Percentiles rank a stretch among this genome's conserved stretches.
Evolutionary conservation across 2,113 vertebrate species (phyloP).

Genomic region (Danionella cerebrum): DNA sequence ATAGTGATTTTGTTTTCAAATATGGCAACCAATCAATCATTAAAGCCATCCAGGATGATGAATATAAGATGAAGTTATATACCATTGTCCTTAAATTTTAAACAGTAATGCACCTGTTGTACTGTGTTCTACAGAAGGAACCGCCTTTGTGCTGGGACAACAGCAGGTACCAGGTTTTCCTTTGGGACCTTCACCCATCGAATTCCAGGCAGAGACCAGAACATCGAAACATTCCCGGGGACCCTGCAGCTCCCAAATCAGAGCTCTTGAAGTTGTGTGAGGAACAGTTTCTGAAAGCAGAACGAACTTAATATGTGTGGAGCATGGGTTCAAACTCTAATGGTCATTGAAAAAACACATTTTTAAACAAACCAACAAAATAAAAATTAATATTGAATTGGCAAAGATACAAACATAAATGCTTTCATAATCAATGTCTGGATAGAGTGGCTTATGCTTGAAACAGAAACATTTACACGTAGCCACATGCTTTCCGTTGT

Average conservation of each 20-base stretch:
- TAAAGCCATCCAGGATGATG: no score
- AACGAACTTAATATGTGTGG: no score
- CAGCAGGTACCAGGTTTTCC: slow-evolving; percentile 33
- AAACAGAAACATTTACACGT: slow-evolving; percentile 32
- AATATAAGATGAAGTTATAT: no score
- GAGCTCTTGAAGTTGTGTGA: neutral
- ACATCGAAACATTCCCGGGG: neutral
- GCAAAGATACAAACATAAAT: neutral
- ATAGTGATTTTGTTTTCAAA: no score
- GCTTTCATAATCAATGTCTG: neutral
- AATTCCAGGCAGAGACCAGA: slow-evolving; percentile 33
- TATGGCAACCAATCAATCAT: no score
- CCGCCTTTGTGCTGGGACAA: neutral
- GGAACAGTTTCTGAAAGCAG: neutral
- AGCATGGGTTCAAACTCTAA: no score
- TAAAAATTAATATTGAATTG: no score
- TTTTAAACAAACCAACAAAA: no score
- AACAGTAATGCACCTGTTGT: neutral
- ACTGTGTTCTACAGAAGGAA: neutral
- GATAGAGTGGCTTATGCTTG: slow-evolving; percentile 25
- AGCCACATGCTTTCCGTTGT: slow-evolving; percentile 40
- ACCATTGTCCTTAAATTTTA: neutral
- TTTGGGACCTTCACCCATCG: slow-evolving; percentile 53
- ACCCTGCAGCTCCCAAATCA: neutral
- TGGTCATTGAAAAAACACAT: no score